These are phyloP conservation scores for Rotaria magnacalcarata DNA, from an alignment of 2,888 invertebrate genomes.

Conservation along the genomic window DNA sequence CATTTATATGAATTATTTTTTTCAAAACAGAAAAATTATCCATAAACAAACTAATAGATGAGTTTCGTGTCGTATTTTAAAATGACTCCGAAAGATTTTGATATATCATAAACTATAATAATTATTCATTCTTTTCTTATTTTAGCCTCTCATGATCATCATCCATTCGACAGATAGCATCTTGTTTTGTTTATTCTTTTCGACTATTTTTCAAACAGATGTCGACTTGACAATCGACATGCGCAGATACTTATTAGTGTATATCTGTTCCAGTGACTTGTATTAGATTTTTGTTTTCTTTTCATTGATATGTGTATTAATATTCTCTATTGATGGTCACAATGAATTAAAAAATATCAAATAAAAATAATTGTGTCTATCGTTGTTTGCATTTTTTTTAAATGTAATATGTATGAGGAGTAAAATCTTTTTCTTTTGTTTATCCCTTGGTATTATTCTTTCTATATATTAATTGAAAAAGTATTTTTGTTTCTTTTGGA, in stretches of 20 bases:
- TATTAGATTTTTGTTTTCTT: not conserved
- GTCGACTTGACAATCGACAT: constrained; percentile 26
- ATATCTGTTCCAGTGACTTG: constrained; percentile 12
- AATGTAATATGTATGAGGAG: constrained; percentile 15
- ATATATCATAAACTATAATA: not conserved
- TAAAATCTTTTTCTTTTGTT: constrained; percentile 5
- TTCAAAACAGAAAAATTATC: too few relatives aligned
- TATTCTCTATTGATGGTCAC: not conserved
- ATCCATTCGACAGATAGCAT: not conserved
- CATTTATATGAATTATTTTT: too few relatives aligned
- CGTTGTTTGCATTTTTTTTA: not conserved
- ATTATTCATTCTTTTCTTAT: not conserved
- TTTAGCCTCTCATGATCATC: constrained; percentile 26
- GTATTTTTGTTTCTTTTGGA: not conserved
- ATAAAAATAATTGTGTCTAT: not conserved
- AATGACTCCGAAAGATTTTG: too few relatives aligned
- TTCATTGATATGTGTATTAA: not conserved
- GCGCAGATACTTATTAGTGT: constrained; percentile 10
- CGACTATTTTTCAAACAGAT: not conserved
- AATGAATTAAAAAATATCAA: not conserved
- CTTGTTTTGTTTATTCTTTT: not conserved
- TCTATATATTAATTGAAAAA: not conserved
- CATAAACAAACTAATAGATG: too few relatives aligned
- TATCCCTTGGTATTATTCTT: not conserved
- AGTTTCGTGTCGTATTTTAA: too few relatives aligned